These are phyloP conservation scores for Doris montereyensis DNA, from an alignment of 2,888 invertebrate genomes.

Conservation along the genomic window DNA sequence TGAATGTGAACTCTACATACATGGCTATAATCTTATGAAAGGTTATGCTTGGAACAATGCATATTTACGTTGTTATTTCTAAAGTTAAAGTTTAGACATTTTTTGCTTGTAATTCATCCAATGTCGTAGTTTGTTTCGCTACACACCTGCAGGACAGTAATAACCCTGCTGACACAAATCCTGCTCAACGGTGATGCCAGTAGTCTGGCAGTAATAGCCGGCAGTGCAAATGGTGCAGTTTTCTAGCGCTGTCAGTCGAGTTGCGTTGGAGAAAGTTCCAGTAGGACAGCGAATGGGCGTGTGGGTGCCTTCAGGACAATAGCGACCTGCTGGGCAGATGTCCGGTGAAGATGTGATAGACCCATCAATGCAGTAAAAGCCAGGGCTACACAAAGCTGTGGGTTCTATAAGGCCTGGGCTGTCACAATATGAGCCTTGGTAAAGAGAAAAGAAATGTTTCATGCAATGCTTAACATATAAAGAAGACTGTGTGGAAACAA, in stretches of 20 bases:
- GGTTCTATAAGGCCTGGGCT: slow-evolving; percentile 57
- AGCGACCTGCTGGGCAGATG: slow-evolving; percentile 65
- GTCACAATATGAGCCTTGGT: slow-evolving; percentile 68
- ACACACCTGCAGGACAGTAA: slow-evolving; percentile 67
- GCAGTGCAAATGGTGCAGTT: slow-evolving; percentile 68
- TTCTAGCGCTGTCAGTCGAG: slow-evolving; percentile 51
- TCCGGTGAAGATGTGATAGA: slow-evolving; percentile 54
- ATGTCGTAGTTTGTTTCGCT: too few relatives aligned
- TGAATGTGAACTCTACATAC: too few relatives aligned
- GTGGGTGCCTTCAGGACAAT: slow-evolving; percentile 68
- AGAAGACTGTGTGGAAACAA: too few relatives aligned
- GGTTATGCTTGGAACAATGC: too few relatives aligned
- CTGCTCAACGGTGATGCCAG: slow-evolving; percentile 64
- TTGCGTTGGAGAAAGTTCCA: slow-evolving; percentile 68
- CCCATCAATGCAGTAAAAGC: slow-evolving; percentile 67
- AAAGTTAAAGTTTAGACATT: too few relatives aligned
- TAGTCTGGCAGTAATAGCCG: slow-evolving; percentile 66
- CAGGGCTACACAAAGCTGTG: slow-evolving; percentile 60
- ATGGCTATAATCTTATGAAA: too few relatives aligned
- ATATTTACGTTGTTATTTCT: too few relatives aligned
- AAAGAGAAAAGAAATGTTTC: too few relatives aligned
- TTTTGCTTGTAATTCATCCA: too few relatives aligned
- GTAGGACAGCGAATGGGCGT: slow-evolving; percentile 65
- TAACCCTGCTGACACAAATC: slow-evolving; percentile 68
- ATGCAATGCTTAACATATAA: too few relatives aligned